Conservation (phyloP, 1,140 invertebrate species). For the Platorchestia sp. region DNA sequence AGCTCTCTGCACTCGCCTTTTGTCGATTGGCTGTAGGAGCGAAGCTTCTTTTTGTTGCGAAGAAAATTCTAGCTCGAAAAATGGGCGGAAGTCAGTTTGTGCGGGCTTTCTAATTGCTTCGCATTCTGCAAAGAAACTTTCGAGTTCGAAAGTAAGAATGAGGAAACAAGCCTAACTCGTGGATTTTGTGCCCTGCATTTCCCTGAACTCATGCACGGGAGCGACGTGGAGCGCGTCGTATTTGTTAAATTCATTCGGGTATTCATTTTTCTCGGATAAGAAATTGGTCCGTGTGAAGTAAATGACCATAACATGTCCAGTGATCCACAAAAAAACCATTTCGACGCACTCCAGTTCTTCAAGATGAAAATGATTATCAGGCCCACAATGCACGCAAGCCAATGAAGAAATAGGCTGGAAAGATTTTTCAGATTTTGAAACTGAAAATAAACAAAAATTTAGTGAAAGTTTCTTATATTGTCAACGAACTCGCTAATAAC, state of each 20-base stretch:
- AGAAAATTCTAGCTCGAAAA: background rate
- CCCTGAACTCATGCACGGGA: background rate
- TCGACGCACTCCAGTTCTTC: background rate
- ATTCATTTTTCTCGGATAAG: background rate
- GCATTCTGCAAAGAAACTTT: constrained; percentile 25
- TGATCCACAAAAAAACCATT: background rate
- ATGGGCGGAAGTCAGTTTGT: constrained; percentile 18
- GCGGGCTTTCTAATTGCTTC: constrained; percentile 34
- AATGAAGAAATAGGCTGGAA: background rate
- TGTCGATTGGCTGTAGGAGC: constrained; percentile 6
- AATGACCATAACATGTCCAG: background rate
- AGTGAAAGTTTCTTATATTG: too few species aligned
- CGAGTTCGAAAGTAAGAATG: constrained; percentile 21
- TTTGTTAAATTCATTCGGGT: background rate
- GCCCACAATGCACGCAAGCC: background rate
- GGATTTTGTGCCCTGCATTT: constrained; percentile 8
- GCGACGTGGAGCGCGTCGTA: background rate
- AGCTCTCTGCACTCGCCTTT: background rate
- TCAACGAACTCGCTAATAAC: too few species aligned
- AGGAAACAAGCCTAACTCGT: constrained; percentile 36
- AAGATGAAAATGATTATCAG: background rate
- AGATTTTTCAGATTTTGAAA: too few species aligned
- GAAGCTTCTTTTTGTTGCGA: background rate
- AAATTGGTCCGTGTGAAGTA: background rate
- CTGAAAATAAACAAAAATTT: too few species aligned